These are phyloP conservation scores for Drosophila demipolita DNA, from an alignment of 2,888 invertebrate genomes.

Conservation along the genomic window DNA sequence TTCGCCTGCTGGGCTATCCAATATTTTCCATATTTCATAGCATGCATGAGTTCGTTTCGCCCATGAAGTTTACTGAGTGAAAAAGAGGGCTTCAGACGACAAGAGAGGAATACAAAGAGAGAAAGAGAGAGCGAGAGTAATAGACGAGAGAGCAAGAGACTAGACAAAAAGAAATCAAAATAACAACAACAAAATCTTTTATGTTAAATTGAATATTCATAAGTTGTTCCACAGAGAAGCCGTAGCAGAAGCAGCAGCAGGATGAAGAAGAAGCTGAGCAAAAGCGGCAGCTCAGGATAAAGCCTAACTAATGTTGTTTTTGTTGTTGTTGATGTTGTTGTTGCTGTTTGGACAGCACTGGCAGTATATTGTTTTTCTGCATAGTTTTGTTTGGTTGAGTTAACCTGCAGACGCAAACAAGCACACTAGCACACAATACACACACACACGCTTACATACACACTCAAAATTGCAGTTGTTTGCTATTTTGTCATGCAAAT, in stretches of 20 bases:
- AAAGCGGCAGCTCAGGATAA: slow-evolving; percentile 33
- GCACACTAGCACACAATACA: slow-evolving; percentile 12
- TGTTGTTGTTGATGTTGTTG: slow-evolving; percentile 18
- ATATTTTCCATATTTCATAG: slow-evolving; percentile 67
- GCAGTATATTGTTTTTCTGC: slow-evolving; percentile 79
- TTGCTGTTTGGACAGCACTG: slow-evolving; percentile 45
- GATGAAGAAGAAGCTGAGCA: slow-evolving; percentile 18
- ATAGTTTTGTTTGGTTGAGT: slow-evolving; percentile 78
- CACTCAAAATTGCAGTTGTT: slow-evolving; percentile 68
- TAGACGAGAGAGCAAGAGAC: slow-evolving; percentile 13
- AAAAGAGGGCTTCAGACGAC: not conserved
- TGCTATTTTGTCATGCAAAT: slow-evolving; percentile 81
- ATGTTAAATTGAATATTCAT: slow-evolving; percentile 80
- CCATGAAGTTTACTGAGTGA: slow-evolving; percentile 39
- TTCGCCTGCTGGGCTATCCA: slow-evolving; percentile 28
- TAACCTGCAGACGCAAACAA: slow-evolving; percentile 66
- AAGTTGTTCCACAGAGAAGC: slow-evolving; percentile 67
- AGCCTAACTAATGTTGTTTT: slow-evolving; percentile 48
- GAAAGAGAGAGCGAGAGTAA: not conserved
- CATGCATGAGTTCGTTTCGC: slow-evolving; percentile 59
- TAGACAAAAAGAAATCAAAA: slow-evolving; percentile 64
- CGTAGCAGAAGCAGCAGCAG: slow-evolving; percentile 13
- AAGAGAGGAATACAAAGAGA: not conserved
- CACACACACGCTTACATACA: slow-evolving; percentile 9
- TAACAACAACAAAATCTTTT: slow-evolving; percentile 75